Base-by-base conservation (phyloP, 2,888 invertebrate genomes). In the Synanthedon myopaeformis region DNA sequence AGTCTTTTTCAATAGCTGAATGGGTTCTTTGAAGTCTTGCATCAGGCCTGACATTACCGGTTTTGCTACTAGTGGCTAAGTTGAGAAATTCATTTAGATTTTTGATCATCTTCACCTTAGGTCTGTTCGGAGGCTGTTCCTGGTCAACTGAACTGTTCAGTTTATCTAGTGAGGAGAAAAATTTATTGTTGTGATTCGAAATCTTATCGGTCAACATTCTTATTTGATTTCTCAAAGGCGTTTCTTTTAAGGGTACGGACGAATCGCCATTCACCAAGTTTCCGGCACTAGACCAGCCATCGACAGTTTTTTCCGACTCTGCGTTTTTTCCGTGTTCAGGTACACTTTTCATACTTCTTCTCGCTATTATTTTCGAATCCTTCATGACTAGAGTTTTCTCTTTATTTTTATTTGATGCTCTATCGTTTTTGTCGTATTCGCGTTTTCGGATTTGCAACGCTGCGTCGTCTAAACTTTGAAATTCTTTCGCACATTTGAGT, bases 11-110 rank as follows among this genome's bases (percentile, higher is more conserved):
- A 59, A 77, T 76, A 41, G 69, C 79, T 3, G 81, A 82, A 63
- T 78, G 72, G 5, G 82, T 76, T 60, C 82, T 69, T 56, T 78
- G 79, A 23, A 82, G 60, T 56, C 76, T 82, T 35, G 28, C 8
- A 14, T 80, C 82, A 52, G 72, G 76, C 55, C 67, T 71, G 4
- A 57, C 54, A 51, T 56, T 58, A 52, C 57, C 65, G 6, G 69
- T 59, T 74, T 92, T 92, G 70, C 90, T 92, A 1, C 90, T 86
- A 2, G 91, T 89, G 1, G 94, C 91, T 66, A 95, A 93, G 67
- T 92, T 94, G 0, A 95, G 85, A 72, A 96, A 95, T 79, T 96
- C 95, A 67, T 95, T 95, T 42, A 96, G 86, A 76, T 95, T 95
- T 76, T 93, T 94, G 3, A 96, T 93, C 82, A 79, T 80, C 71